Evolutionary conservation across 2,797 vertebrate genomes (phyloP).

Genomic region (Ceryle rudis): DNA sequence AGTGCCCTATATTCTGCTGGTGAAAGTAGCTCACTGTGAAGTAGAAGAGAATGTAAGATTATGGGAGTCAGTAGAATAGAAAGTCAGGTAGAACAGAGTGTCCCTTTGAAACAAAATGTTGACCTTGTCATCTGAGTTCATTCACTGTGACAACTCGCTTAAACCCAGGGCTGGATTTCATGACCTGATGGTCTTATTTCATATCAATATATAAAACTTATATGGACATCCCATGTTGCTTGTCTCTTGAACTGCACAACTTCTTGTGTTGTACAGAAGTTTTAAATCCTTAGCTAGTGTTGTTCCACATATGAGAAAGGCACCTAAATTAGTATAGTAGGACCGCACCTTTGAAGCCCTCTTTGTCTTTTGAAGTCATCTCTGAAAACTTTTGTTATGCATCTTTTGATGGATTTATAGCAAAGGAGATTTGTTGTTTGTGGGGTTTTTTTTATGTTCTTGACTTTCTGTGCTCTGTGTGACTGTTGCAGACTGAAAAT

Average conservation of each 20-base stretch:
- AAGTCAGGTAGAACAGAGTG: not conserved
- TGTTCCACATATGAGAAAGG: not conserved
- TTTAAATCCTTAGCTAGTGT: not conserved
- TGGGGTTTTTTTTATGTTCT: not conserved
- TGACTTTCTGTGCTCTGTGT: not conserved
- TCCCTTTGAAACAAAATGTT: not conserved
- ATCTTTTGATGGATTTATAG: not conserved
- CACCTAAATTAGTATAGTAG: not conserved
- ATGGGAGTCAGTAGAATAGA: not conserved
- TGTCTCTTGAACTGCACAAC: not conserved
- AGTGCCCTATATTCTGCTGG: not conserved
- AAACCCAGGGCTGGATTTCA: not conserved
- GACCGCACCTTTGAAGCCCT: not conserved
- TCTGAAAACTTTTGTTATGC: not conserved
- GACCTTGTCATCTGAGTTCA: not conserved
- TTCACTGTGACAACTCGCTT: not conserved
- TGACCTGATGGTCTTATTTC: not conserved
- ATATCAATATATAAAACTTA: not conserved
- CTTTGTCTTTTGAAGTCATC: not conserved
- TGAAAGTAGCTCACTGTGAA: not conserved
- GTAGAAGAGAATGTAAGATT: not conserved
- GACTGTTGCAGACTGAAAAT: not conserved
- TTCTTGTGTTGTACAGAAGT: not conserved
- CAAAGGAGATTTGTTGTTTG: not conserved
- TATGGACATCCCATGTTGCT: accelerated